Evolutionary conservation across 2,888 invertebrate species (phyloP).

Genomic region (Drosophila helvetica): DNA sequence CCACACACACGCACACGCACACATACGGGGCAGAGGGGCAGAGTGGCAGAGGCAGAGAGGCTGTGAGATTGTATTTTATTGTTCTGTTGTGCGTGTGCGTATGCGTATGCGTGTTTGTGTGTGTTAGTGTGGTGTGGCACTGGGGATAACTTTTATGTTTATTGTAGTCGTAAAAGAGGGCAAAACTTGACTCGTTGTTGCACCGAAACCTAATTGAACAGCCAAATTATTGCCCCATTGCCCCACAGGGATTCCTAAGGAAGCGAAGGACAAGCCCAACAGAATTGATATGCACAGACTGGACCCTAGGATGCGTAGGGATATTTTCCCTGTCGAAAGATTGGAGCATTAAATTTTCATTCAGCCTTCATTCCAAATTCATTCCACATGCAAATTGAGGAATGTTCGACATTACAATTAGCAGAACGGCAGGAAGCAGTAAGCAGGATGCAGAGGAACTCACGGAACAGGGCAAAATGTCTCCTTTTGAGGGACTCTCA

Average conservation of each 20-base stretch:
- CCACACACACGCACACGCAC: conserved; percentile 58
- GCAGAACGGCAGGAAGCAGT: conserved; percentile 18
- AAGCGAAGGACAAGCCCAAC: background rate
- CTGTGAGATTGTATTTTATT: conserved; percentile 51
- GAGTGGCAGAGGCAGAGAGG: background rate
- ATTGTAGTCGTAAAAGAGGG: conserved; percentile 63
- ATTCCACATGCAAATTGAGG: conserved; percentile 34
- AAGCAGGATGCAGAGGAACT: background rate
- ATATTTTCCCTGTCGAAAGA: background rate
- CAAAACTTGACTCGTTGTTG: conserved; percentile 58
- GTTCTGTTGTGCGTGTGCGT: conserved; percentile 21
- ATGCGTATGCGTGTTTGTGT: too few relatives aligned
- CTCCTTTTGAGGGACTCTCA: background rate
- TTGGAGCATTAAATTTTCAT: too few relatives aligned
- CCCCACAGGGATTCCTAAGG: background rate
- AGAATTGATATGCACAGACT: background rate
- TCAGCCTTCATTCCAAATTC: background rate
- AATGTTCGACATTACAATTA: conserved; percentile 34
- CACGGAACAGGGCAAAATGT: background rate
- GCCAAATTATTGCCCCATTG: conserved; percentile 64
- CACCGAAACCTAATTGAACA: conserved; percentile 72
- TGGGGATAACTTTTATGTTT: conserved; percentile 75
- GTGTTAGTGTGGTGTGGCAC: conserved; percentile 28
- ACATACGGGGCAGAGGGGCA: conserved; percentile 14
- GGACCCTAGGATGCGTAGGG: background rate